A percentile compares a stretch with the other conserved stretches of the same genome.
These are phyloP conservation scores for Sthenelais limicola DNA, from an alignment of 2,888 invertebrate genomes.

Conservation along the genomic window DNA sequence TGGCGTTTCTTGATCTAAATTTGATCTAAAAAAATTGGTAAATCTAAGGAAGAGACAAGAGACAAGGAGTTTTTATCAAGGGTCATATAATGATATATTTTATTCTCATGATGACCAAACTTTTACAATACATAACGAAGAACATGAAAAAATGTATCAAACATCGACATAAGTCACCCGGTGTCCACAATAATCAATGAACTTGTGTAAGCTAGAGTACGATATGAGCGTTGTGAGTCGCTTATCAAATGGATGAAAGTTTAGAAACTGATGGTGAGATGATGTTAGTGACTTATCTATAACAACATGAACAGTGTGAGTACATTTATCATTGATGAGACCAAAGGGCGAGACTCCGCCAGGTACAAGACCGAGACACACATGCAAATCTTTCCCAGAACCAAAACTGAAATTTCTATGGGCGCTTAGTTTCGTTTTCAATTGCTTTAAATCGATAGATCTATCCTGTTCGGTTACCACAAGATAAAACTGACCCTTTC, in stretches of 20 bases:
- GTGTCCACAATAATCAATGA: conserved; percentile 17
- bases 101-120: too few relatives aligned
- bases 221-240: conserved; percentile 8
- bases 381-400: conserved; percentile 51
- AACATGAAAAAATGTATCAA: conserved; percentile 8
- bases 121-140: too few relatives aligned
- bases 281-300: conserved; percentile 25
- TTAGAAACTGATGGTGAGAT: neutral
- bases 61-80: too few relatives aligned
- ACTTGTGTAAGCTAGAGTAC: neutral
- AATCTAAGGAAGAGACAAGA: too few relatives aligned
- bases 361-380: conserved; percentile 49
- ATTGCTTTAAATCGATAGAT: conserved; percentile 53
- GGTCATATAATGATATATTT: too few relatives aligned
- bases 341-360: conserved; percentile 58
- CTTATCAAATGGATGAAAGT: conserved; percentile 29
- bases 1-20: too few relatives aligned
- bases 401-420: conserved; percentile 60
- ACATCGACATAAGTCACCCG: conserved; percentile 6
- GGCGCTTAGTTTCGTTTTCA: conserved; percentile 54
- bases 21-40: too few relatives aligned
- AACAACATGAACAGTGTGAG: neutral
- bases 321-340: neutral
- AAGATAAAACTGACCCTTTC: conserved; percentile 57
- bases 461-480: conserved; percentile 55